Percentiles rank a stretch among this genome's conserved stretches.
Conservation (phyloP, 35 echinoderm and acorn worm species). For the Anneissia japonica region DNA sequence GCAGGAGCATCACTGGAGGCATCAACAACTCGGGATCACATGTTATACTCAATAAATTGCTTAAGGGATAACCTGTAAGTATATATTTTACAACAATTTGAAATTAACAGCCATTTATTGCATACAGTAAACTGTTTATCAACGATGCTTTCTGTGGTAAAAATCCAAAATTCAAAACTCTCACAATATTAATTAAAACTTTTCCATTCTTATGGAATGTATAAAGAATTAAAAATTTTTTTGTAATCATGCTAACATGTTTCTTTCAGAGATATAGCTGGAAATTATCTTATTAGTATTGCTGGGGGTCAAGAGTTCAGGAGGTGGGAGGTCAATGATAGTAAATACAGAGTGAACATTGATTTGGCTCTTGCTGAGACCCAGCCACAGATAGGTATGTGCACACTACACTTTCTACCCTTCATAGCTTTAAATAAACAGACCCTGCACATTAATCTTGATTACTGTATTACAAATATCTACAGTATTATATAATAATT, state of each 20-base stretch:
- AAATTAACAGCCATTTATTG: no score
- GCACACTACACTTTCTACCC: neutral
- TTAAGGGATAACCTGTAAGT: constrained; percentile 82
- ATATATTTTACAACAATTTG: neutral
- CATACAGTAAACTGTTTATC: no score
- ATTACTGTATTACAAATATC: no score
- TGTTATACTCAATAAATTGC: constrained; percentile 64
- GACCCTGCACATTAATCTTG: no score
- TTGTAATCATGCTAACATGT: no score
- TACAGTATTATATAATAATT: no score
- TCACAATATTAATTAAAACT: no score
- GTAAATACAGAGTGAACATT: constrained; percentile 53
- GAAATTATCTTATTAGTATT: constrained; percentile 50
- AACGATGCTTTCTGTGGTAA: no score
- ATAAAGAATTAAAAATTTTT: no score
- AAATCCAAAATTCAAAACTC: no score
- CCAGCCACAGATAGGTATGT: constrained; percentile 62
- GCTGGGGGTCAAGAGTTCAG: constrained; percentile 69
- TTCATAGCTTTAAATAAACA: no score
- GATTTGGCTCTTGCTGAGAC: constrained; percentile 56
- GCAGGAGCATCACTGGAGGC: constrained; percentile 73
- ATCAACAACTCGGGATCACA: constrained; percentile 72
- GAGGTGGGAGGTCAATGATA: constrained; percentile 72
- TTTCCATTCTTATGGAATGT: no score
- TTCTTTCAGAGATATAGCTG: constrained; percentile 61